Base-by-base conservation (phyloP, 2,888 invertebrate genomes). In the Phasia obesa region DNA sequence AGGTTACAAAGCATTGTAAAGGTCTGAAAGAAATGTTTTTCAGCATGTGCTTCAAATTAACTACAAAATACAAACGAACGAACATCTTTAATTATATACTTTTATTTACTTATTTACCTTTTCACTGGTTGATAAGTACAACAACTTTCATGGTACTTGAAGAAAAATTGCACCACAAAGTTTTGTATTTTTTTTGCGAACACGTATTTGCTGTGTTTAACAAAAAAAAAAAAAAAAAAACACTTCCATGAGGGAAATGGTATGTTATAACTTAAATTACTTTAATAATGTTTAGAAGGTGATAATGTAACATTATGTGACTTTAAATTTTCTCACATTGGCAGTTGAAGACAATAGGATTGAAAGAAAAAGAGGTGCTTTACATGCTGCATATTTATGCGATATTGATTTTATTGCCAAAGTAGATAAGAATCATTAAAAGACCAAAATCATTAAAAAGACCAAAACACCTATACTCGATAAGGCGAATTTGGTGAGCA, bases 41-140 rank as follows among this genome's bases (percentile, higher is more conserved):
- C 75, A 70, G 47, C 77, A 70, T 77, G 62, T 77, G 69, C 70
- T 70, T 70, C 44, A 70, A 51, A 77, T 53, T 53, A 77, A 47
- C 13, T 47, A 47, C 44, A 25, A 64, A n/a, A n/a, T n/a, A n/a
- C n/a, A n/a, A n/a, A n/a, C n/a, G n/a, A n/a, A 70, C 62, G 59
- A 70, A 70, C 44, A 70, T 35, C 53, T 53, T 69, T 53, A 76
- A 69, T 76, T 76, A 67, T 59, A 60, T 31, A 19, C 21, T 42
- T 62, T 47, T 57, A 38, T 59, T 25, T 25, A 11, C 4, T 19
- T 49, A 51, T 38, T 64, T 59, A 27, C 31, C 62, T 53, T 19
- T 57, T 64, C 25, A 21, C 49, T 55, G 23, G 23, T 31, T 76
- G 49, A 51, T 25, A 57, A 49, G 31, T 55, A 53, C 42, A 74